Base-by-base conservation (phyloP, 2,888 invertebrate genomes). In the Unio delphinus region DNA sequence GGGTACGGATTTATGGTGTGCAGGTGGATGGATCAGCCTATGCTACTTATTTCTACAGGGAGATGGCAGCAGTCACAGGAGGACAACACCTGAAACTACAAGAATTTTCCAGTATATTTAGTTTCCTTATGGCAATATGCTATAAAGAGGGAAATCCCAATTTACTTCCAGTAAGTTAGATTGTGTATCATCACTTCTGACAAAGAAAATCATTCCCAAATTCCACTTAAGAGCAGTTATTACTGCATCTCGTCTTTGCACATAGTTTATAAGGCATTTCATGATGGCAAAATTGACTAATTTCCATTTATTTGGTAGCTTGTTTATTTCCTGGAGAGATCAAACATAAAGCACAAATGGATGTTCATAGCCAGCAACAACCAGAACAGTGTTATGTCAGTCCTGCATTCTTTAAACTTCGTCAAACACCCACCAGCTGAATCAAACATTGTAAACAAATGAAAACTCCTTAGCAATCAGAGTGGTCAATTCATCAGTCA, bases 91-190 rank as follows among this genome's bases (percentile, higher is more conserved):
- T 87, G 18, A 66, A 72, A 20, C 76, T 87, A 55, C 75, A 76
- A 30, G 73, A 84, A 26, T 78, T 83, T 61, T 67, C 73, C 45
- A 80, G 79, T 58, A 80, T 86, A 17, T 80, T 81, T 61, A 84
- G 85, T 69, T 77, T 84, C 34, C 68, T 87, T 3, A 85, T 86
- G 85, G 83, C 86, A 65, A 84, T 87, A 34, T 85, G 83, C 70
- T 84, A 86, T 75, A 61, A 82, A n/a, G 87, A 86, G 71, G 77
- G 81, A 55, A 84, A 83, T 23, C 78, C 80, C 4, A 83, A 83
- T 28, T 80, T 80, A 73, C 63, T 85, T 4, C 69, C 73, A 75
- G 83, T 84, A 75, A 58, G 73, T 61, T 55, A 18, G 55, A 57
- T 55, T 45, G 15, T 15, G 15, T 45, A 15, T 45, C 0, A 15